Conservation (phyloP, 2,797 vertebrate species). For the Champsocephalus esox region DNA sequence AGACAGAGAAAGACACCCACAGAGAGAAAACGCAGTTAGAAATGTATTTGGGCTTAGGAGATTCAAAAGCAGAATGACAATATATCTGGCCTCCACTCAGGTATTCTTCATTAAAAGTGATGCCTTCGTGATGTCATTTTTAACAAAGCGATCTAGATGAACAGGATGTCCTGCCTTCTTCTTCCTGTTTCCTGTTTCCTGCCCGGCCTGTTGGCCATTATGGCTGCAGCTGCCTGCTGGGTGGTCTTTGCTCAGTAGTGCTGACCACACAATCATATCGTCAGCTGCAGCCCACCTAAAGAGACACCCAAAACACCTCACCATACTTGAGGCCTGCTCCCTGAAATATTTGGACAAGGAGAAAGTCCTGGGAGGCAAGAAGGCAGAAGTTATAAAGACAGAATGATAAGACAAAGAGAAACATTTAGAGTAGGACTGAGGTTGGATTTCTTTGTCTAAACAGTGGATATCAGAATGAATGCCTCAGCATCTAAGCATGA, state of each 20-base stretch:
- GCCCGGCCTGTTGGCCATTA: conserved; percentile 74
- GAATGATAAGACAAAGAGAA: conserved; percentile 80
- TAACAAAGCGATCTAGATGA: conserved; percentile 67
- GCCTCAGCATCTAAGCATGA: conserved; percentile 11
- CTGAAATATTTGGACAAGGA: conserved; percentile 80
- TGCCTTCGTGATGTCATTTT: conserved; percentile 68
- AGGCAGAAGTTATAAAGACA: conserved; percentile 56
- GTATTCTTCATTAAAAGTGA: conserved; percentile 53
- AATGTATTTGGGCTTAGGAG: conserved; percentile 45
- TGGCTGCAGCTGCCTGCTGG: conserved; percentile 78
- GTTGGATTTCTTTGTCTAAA: conserved; percentile 70
- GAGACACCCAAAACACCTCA: conserved; percentile 79
- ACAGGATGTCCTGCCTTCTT: conserved; percentile 82
- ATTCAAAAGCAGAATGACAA: conserved; percentile 32
- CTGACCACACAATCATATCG: conserved; percentile 80
- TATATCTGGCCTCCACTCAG: conserved; percentile 41
- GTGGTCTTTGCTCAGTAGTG: conserved; percentile 80
- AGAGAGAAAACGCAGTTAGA: conserved; percentile 32
- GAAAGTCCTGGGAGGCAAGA: conserved; percentile 50
- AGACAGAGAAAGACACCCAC: conserved; percentile 43
- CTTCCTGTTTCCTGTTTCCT: conserved; percentile 84
- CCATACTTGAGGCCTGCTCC: conserved; percentile 80
- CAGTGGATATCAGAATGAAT: conserved; percentile 43
- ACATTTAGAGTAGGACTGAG: conserved; percentile 68
- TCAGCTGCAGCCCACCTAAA: conserved; percentile 79